phyloP scores from a whole-genome alignment of 1,140 invertebrate genomes.

The Solenopsis fugax region DNA sequence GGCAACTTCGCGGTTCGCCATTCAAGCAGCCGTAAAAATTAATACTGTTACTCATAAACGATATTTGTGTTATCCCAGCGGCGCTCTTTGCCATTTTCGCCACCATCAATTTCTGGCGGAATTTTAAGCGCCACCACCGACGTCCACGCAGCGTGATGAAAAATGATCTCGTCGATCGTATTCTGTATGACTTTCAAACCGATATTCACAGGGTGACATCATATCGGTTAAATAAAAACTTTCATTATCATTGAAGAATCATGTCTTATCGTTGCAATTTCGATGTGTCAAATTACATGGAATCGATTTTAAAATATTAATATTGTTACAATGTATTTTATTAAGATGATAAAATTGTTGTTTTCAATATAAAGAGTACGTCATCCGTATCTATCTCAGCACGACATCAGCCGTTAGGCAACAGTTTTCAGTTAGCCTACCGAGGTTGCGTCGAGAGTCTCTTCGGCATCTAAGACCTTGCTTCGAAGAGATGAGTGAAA shows the following conservation, averaged over 20 bases:
- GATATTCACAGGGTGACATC: neutral
- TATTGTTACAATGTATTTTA: neutral
- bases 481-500: constrained; percentile 24
- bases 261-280: neutral
- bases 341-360: neutral
- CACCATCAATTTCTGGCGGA: constrained; percentile 51
- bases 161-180: constrained; percentile 40
- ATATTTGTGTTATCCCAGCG: constrained; percentile 53
- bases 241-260: neutral
- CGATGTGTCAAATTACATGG: neutral
- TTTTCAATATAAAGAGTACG: neutral
- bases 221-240: constrained; percentile 21
- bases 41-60: constrained; percentile 63
- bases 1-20: constrained; percentile 37
- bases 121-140: constrained; percentile 42
- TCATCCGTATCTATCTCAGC: neutral
- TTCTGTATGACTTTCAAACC: constrained; percentile 11
- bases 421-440: constrained; percentile 52
- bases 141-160: constrained; percentile 18
- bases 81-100: constrained; percentile 46
- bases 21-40: constrained; percentile 53
- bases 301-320: neutral
- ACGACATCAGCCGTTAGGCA: neutral
- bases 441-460: constrained; percentile 36
- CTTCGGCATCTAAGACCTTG: constrained; percentile 38